These are phyloP conservation scores for Rhinoderma darwinii DNA, from an alignment of 2,113 vertebrate species.

Conservation along the genomic window DNA sequence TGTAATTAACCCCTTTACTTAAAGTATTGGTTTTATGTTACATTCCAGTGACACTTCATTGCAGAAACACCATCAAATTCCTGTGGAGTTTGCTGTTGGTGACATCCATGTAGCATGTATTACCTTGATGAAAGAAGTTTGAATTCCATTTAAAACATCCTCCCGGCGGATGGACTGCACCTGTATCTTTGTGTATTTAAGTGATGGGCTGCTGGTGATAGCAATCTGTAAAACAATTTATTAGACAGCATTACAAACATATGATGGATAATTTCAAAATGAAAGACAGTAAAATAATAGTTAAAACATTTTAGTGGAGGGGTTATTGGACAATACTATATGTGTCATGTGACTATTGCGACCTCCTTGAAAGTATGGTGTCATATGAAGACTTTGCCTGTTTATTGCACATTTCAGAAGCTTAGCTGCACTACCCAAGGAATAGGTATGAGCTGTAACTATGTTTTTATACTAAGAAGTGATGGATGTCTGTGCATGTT, in stretches of 20 bases:
- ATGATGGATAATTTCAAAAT: not conserved
- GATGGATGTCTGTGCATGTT: not conserved
- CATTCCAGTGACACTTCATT: no score
- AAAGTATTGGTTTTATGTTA: not conserved
- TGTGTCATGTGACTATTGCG: not conserved
- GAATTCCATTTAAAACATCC: constrained; percentile 57
- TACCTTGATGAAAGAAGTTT: constrained; percentile 63
- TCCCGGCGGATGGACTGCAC: constrained; percentile 62
- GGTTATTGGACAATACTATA: not conserved
- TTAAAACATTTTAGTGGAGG: not conserved
- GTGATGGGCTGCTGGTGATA: constrained; percentile 64
- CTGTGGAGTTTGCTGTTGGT: not conserved
- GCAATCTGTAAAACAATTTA: constrained; percentile 63
- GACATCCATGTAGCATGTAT: not conserved
- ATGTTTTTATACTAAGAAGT: not conserved
- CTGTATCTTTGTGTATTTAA: constrained; percentile 59
- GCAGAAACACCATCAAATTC: not conserved
- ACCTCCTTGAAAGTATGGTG: not conserved
- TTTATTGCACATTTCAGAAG: not conserved
- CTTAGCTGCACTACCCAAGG: not conserved
- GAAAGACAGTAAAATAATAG: not conserved
- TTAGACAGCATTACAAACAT: not conserved
- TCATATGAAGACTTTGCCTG: not conserved
- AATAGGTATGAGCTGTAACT: not conserved
- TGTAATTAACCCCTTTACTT: no score